Evolutionary conservation across 2,113 vertebrate species (phyloP).

Genomic region (Capra hircus): DNA sequence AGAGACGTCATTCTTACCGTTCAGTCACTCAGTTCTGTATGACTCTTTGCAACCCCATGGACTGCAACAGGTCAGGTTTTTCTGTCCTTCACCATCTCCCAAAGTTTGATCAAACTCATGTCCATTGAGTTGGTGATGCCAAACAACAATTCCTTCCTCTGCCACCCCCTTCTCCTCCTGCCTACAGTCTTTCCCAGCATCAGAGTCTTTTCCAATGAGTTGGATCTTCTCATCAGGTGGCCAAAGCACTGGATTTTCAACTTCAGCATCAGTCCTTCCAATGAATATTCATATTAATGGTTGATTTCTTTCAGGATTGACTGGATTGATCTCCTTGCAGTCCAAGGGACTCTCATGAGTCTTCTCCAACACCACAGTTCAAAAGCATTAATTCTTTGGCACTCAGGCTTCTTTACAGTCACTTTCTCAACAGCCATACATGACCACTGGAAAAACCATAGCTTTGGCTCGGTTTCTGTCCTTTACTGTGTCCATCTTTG

Average conservation of each 20-base stretch:
- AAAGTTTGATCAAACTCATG: not conserved
- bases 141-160: not conserved
- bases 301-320: not conserved
- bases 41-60: rapidly evolving
- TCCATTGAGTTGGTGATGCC: not conserved
- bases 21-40: not conserved
- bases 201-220: not conserved
- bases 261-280: not conserved
- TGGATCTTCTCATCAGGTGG: not conserved
- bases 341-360: not conserved
- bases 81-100: not conserved
- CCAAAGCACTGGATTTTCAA: not conserved
- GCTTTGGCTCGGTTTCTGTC: not conserved
- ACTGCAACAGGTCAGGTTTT: not conserved
- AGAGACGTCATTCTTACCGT: rapidly evolving
- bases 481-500: not conserved
- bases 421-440: not conserved
- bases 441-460: not conserved
- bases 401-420: not conserved
- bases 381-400: not conserved
- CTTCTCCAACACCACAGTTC: not conserved
- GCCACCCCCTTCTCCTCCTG: not conserved
- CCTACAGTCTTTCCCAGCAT: not conserved
- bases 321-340: not conserved
- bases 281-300: not conserved